These are phyloP conservation scores for Campopleginae sp. DNA, from an alignment of 2,888 invertebrate genomes.

Conservation along the genomic window DNA sequence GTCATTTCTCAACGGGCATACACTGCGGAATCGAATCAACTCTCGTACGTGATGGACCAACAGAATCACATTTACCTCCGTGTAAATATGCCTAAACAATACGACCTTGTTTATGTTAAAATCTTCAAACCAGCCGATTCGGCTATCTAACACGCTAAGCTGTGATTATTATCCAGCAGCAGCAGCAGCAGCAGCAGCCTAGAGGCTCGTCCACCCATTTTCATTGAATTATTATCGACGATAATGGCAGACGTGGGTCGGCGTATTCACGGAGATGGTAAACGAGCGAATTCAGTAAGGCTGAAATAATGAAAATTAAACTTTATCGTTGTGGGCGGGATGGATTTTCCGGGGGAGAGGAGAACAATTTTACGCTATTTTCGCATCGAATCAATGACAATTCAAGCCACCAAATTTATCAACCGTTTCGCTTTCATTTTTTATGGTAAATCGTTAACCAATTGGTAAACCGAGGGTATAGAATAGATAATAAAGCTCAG, in stretches of 20 bases:
- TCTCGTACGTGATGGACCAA: slow-evolving; percentile 11
- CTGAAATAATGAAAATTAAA: slow-evolving; percentile 4
- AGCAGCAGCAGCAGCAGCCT: background rate
- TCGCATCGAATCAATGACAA: slow-evolving; percentile 7
- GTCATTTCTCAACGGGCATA: slow-evolving; percentile 3
- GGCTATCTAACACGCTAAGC: slow-evolving; percentile 28
- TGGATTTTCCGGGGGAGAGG: background rate
- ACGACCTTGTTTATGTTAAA: slow-evolving; percentile 24
- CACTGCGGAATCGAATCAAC: slow-evolving; percentile 22
- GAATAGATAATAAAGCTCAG: background rate
- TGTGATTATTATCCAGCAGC: slow-evolving; percentile 36
- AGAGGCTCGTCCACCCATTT: slow-evolving; percentile 5
- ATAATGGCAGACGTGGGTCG: slow-evolving; percentile 1
- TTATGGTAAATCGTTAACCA: background rate
- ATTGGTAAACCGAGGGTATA: background rate
- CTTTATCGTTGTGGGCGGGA: background rate
- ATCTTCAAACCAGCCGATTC: slow-evolving; percentile 25
- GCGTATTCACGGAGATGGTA: slow-evolving; percentile 11
- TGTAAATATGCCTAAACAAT: slow-evolving; percentile 29
- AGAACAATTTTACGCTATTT: background rate
- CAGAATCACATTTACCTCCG: slow-evolving; percentile 29
- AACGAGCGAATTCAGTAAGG: slow-evolving; percentile 10
- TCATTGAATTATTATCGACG: slow-evolving; percentile 39
- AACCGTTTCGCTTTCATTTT: background rate
- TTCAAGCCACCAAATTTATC: background rate